A percentile compares a stretch with the other conserved stretches of the same genome.
These are phyloP conservation scores for Hippoglossus stenolepis DNA, from an alignment of 2,113 vertebrate genomes.

Conservation along the genomic window DNA sequence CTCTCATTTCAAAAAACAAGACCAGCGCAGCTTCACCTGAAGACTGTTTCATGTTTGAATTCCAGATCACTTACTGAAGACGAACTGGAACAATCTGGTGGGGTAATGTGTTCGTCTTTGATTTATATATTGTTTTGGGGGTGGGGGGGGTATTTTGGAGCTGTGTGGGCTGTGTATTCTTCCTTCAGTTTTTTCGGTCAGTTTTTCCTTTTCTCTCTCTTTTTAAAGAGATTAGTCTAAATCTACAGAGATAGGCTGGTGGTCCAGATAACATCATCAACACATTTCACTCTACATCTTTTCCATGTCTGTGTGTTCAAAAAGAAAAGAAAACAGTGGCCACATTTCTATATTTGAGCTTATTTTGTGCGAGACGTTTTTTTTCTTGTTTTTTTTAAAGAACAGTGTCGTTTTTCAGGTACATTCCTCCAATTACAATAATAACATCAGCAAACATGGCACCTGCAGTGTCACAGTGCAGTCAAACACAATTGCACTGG, in stretches of 20 bases:
- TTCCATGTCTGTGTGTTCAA: background rate
- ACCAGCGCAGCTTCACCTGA: background rate
- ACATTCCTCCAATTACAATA: background rate
- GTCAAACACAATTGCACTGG: slow-evolving; percentile 1
- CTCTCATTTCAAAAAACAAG: background rate
- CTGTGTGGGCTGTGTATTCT: background rate
- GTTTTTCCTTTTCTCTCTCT: background rate
- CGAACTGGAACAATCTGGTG: background rate
- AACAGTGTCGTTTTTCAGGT: background rate
- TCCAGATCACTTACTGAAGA: background rate
- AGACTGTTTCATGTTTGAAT: background rate
- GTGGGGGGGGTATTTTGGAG: background rate
- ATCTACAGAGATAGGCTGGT: background rate
- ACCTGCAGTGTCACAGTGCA: slow-evolving; percentile 7
- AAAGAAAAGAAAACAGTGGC: background rate
- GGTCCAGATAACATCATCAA: background rate
- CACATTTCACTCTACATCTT: too few relatives aligned
- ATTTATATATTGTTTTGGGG: background rate
- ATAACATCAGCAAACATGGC: background rate
- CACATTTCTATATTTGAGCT: background rate
- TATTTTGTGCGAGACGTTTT: background rate
- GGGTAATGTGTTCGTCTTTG: background rate
- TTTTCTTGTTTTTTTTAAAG: background rate
- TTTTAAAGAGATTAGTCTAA: background rate
- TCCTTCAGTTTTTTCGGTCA: background rate